Evolutionary conservation across 2,888 invertebrate genomes (phyloP), one percentile per base, ranked within the genome.

Genomic region (Amblyteles armatorius): DNA sequence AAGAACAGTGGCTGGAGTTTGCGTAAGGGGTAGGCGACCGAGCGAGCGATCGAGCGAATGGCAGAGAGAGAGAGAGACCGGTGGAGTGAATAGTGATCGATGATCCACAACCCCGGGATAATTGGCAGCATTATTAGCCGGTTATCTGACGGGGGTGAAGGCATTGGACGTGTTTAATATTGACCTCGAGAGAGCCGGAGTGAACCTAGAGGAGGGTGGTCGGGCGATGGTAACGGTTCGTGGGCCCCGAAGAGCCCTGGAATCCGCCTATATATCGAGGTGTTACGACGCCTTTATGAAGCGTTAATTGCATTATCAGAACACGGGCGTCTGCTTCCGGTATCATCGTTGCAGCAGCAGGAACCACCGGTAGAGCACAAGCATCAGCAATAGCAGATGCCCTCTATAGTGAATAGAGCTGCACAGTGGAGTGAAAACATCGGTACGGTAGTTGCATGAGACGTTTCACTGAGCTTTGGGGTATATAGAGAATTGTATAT

Each of bases 251-350:
- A 67, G 77, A 68, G 77, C 22, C 67, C 52, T 33, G 77, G 68
- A 29, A 77, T 57, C 67, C 74, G 52, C 68, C 67, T 73, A 83
- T 74, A 69, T 81, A 85, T 79, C 83, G 77, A 86, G 86, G 29
- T 88, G 90, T 90, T 89, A 89, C 87, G 89, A 87, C 83, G 87
- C 88, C 88, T 86, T 88, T 89, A 89, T 90, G 89, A 90, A 88
- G 88, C 88, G 89, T 88, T 91, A 90, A 91, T 91, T 90, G 88
- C 87, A 89, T 90, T 89, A 88, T 82, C 85, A 85, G 78, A 63
- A 44, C 67, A 83, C 69, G 63, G 69, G 81, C 79, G 81, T 82
- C 68, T 82, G 71, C 60, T 67, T 36, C 65, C 44, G 40, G 67
- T 80, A 80, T 84, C 72, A 63, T 76, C 71, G 52, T 29, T 67